phyloP scores from a whole-genome alignment of 2,797 vertebrate species.

The Parotocinclus haroldoi region DNA sequence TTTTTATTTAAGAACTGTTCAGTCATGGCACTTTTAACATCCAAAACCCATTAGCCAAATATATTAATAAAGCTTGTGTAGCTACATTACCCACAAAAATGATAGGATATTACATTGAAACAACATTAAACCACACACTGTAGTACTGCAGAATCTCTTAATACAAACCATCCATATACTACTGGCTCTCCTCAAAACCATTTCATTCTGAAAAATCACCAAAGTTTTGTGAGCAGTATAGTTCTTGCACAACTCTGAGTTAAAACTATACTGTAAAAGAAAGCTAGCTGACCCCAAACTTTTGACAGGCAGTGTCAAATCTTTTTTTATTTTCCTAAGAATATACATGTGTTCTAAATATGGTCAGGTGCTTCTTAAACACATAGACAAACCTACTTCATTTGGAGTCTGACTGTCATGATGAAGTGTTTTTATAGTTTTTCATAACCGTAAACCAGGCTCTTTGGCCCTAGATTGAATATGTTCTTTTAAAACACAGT shows the following conservation, averaged over 20 bases:
- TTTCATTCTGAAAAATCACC: too few relatives aligned
- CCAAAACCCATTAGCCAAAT: not conserved
- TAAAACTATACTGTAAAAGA: not conserved
- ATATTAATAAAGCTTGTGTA: not conserved
- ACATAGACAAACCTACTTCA: constrained; percentile 10
- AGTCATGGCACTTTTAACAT: constrained; percentile 7
- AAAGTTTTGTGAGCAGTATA: too few relatives aligned
- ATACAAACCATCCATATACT: too few relatives aligned
- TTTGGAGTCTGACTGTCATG: constrained; percentile 8
- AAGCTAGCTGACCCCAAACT: not conserved
- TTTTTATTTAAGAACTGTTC: constrained; percentile 31
- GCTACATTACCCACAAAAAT: too few relatives aligned
- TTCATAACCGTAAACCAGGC: constrained; percentile 48
- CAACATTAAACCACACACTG: too few relatives aligned
- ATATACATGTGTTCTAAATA: constrained; percentile 49
- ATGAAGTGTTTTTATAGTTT: constrained; percentile 25
- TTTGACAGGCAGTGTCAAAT: constrained; percentile 48
- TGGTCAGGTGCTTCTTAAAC: not conserved
- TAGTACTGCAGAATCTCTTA: too few relatives aligned
- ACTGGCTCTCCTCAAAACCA: too few relatives aligned
- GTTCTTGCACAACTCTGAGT: not conserved
- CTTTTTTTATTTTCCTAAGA: constrained; percentile 56
- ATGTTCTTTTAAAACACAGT: constrained; percentile 54
- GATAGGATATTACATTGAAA: too few relatives aligned
- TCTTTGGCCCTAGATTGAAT: constrained; percentile 44